Evolutionary conservation across 2,888 invertebrate species (phyloP), one percentile per base, ranked within the genome.

Genomic region (Epinotia demarniana): DNA sequence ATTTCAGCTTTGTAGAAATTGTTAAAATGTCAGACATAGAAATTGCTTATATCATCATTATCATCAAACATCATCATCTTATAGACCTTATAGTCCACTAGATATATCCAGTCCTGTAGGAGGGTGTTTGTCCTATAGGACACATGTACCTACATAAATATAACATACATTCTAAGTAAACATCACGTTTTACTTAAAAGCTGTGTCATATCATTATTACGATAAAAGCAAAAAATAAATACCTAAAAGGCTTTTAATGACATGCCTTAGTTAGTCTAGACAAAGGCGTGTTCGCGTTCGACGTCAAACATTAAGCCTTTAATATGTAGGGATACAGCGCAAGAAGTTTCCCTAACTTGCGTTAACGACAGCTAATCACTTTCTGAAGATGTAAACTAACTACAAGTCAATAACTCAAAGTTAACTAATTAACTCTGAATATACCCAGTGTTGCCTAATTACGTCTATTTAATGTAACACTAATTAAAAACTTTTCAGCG

Each of bases 341-440:
- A 69, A 75, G 75, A 76, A 76, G 62, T 73, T 75, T 62, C 49
- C 62, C 58, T 39, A 73, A 69, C 69, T 76, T 73, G 58, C 70
- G 12, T 76, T 76, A 76, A 76, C 73, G 69, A 75, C 68, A 66
- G 81, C 83, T 86, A 86, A 87, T 86, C 84, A 83, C 82, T 83
- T 77, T 71, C 78, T 79, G 77, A 80, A 75, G 74, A 73, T 76
- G 76, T 70, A 70, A 80, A 81, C 78, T 79, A 81, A 83, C 82
- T 81, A 77, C 79, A 82, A 85, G 87, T 86, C 86, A 85, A 89
- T 88, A 86, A 80, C 83, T 84, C 78, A 83, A 89, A 88, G 84
- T 87, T 80, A 81, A 81, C 85, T 87, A 85, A 88, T 87, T 88
- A 87, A 79, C 78, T 79, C 76, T 76, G 77, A 80, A 80, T 79